phyloP scores from a whole-genome alignment of 2,888 invertebrate genomes.

The Leptopterna dolabrata region DNA sequence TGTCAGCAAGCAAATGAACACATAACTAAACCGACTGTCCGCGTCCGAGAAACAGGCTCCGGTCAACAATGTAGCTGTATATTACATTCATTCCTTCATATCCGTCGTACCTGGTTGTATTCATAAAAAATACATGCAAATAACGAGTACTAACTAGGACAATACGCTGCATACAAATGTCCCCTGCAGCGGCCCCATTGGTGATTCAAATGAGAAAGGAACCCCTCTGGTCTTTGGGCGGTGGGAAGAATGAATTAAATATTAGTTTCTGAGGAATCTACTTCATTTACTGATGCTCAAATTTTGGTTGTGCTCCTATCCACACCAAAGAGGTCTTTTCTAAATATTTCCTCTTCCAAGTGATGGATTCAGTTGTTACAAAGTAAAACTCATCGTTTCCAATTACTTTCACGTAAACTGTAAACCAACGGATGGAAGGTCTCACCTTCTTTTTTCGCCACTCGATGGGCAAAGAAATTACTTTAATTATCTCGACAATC shows the following conservation, averaged over 20 bases:
- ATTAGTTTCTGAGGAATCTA: neutral
- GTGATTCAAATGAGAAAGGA: constrained; percentile 18
- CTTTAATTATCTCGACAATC: too few relatives aligned
- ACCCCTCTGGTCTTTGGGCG: neutral
- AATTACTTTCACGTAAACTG: too few relatives aligned
- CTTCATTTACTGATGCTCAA: neutral
- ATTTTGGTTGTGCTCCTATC: neutral
- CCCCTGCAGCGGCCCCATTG: constrained; percentile 4
- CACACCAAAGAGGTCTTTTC: too few relatives aligned
- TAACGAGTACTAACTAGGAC: constrained; percentile 39
- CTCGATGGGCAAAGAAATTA: too few relatives aligned
- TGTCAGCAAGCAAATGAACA: constrained; percentile 37
- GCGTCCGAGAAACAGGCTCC: constrained; percentile 27
- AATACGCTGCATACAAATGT: constrained; percentile 35
- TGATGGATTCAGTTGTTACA: too few relatives aligned
- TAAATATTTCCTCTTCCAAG: too few relatives aligned
- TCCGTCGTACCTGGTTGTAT: constrained; percentile 17
- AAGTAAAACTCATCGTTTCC: too few relatives aligned
- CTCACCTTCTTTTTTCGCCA: too few relatives aligned
- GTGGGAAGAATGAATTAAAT: neutral
- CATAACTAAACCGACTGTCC: constrained; percentile 38
- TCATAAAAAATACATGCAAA: constrained; percentile 29
- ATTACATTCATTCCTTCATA: constrained; percentile 28
- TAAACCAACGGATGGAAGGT: too few relatives aligned
- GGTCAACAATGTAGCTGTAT: constrained; percentile 44